Evolutionary conservation across 53 echinoderm and acorn worm genomes (phyloP).

Genomic region (Hippasteria phrygiana): DNA sequence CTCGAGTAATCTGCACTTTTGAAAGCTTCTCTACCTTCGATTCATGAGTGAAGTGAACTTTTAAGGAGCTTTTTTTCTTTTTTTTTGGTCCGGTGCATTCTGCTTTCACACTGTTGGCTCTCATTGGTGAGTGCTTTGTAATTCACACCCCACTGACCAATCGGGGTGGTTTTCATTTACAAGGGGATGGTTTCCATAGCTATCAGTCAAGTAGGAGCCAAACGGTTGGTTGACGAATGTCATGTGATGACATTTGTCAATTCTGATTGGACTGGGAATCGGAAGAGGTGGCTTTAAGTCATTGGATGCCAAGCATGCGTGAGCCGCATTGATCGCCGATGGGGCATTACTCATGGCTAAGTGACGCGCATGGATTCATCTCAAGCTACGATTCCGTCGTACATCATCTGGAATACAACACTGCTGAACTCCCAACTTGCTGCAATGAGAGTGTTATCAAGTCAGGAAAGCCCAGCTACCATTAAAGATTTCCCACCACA

Average conservation of each 20-base stretch:
- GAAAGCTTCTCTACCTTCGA: not conserved
- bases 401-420: not conserved
- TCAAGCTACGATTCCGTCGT: not conserved
- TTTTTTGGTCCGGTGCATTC: not conserved
- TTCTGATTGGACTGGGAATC: not conserved
- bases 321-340: not conserved
- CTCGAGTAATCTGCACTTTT: constrained; percentile 34
- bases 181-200: not conserved
- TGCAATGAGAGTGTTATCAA: not conserved
- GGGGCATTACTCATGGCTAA: not conserved
- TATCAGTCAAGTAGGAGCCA: not conserved
- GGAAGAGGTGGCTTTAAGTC: not conserved
- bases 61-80: constrained; percentile 15
- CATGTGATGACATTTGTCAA: constrained; percentile 14
- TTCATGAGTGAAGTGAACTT: constrained; percentile 29
- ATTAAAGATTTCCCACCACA: not conserved
- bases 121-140: not conserved
- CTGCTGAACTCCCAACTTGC: not conserved
- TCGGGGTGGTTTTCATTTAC: not conserved
- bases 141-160: not conserved
- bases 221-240: not conserved
- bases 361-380: not conserved
- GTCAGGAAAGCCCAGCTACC: not conserved
- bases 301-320: constrained; percentile 35
- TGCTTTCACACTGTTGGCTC: not conserved